Evolutionary conservation across 2,113 vertebrate species (phyloP), one percentile per base, ranked within the genome.

Genomic region (Antechinus flavipes): DNA sequence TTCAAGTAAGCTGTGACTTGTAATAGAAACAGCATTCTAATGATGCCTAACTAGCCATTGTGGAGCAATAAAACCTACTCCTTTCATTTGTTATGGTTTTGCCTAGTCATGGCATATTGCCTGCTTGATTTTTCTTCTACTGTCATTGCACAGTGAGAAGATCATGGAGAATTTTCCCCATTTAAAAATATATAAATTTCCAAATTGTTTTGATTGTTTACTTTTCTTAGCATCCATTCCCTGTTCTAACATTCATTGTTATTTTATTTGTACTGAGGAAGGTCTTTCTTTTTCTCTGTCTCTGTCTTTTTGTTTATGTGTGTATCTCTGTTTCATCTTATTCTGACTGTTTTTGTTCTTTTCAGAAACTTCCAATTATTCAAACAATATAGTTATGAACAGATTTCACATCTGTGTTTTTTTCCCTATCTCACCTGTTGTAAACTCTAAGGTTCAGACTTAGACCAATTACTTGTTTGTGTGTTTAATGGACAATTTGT

Each of bases 141-240:
- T 97, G 54, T 90, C 95, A 95, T 92, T 96, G 89, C 16, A 96
- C 90, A 95, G 26, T 30, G 61, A 93, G 93, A 95, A 98, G 92
- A 95, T 95, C 97, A 90, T 0, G 96, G 96, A 96, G 35, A 42
- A 76, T 76, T 76, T 76, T 42, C 35, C n/a, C 42, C 89, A 96
- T 97, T 97, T 76, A 93, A 97, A 97, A 97, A 96, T 30, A 91
- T 89, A 95, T 95, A 93, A 98, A 96, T 97, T 97, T 16, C 91
- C 54, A 97, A 93, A 97, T 97, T 96, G 92, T 92, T 97, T 94
- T 98, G 91, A 96, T 97, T 97, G 25, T 97, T 92, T 95, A 97
- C 58, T 96, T 58, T 97, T 97, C 90, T 94, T 93, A 95, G 89
- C 94, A 97, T 97, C 76, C 93, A 92, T 52, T 96, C 93, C 97